Base-by-base conservation (phyloP, 1,140 invertebrate species). In the Drosophila carrolli region DNA sequence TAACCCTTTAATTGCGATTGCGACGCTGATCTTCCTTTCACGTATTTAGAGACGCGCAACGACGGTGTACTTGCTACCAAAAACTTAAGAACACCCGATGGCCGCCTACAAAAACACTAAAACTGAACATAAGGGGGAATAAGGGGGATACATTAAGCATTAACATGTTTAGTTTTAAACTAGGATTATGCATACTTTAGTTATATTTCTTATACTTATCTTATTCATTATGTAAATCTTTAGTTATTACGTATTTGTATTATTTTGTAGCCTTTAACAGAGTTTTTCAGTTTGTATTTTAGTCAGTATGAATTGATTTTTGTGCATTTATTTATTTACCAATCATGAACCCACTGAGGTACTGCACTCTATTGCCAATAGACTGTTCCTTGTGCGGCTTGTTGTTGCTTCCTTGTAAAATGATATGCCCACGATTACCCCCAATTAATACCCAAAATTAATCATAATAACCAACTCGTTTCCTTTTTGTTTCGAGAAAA, bases 271-370 rank as follows among this genome's bases (percentile, higher is more conserved):
- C 53, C 37, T 27, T 43, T 23, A 40, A 48, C 51, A 16, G 57
- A 37, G 32, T 57, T 35, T 38, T 37, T 70, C 65, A 65, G 67
- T 78, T 71, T 74, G 23, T 81, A 32, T 44, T 43, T 51, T 54
- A n/a, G n/a, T 56, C 65, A n/a, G 60, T 51, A 62, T 83, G 65
- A 70, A 19, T 60, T 55, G 43, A 66, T 32, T 58, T 86, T 80
- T 89, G 77, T 89, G 84, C 80, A 88, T 90, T 90, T 90, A 89
- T 83, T 83, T 86, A 78, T 32, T 41, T 23, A n/a, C 46, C 44
- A 63, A 38, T 53, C 59, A 43, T 10, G 29, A 23, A 14, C 37
- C 46, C 57, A n/a, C 10, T n/a, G 13, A 16, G 32, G 35, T 13
- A 5, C 5, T 5, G 32, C 35, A 29, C 58, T 60, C 46, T 29